A percentile compares a stretch with the other conserved stretches of the same genome.
phyloP scores from a whole-genome alignment of 2,888 invertebrate species.

The Drosophila ezoana region DNA sequence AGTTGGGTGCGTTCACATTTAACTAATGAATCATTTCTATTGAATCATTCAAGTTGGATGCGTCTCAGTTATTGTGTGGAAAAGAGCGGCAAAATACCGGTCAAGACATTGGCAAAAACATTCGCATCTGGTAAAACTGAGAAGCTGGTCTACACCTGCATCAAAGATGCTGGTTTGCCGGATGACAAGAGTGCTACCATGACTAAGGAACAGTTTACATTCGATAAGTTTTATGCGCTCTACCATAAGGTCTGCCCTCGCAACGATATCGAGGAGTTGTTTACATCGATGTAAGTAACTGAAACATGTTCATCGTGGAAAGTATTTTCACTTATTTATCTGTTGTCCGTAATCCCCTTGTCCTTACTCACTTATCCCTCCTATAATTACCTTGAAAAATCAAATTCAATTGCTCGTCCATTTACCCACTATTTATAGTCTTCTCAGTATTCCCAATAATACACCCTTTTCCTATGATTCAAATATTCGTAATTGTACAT shows the following conservation, averaged over 20 bases:
- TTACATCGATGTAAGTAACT: conserved; percentile 94
- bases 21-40: conserved; percentile 2
- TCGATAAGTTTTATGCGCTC: conserved; percentile 98
- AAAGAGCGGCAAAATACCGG: conserved; percentile 97
- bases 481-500: too few species aligned
- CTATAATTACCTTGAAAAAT: too few species aligned
- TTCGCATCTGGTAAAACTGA: conserved; percentile 99
- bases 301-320: not conserved
- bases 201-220: conserved; percentile 97
- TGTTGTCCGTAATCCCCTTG: not conserved
- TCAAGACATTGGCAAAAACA: conserved; percentile 97
- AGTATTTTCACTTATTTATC: not conserved
- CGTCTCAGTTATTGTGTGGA: conserved; percentile 97
- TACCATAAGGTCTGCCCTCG: conserved; percentile 99
- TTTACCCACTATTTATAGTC: too few species aligned
- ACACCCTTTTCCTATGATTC: too few species aligned
- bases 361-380: too few species aligned
- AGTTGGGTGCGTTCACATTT: too few species aligned
- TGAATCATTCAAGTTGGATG: conserved; percentile 93
- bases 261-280: conserved; percentile 99
- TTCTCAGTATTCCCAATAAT: too few species aligned
- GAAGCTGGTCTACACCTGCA: conserved; percentile 98
- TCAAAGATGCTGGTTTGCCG: conserved; percentile 96
- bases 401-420: too few species aligned
- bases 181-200: conserved; percentile 98